Conservation (phyloP, 2,797 vertebrate genomes). For the Vultur gryphus region DNA sequence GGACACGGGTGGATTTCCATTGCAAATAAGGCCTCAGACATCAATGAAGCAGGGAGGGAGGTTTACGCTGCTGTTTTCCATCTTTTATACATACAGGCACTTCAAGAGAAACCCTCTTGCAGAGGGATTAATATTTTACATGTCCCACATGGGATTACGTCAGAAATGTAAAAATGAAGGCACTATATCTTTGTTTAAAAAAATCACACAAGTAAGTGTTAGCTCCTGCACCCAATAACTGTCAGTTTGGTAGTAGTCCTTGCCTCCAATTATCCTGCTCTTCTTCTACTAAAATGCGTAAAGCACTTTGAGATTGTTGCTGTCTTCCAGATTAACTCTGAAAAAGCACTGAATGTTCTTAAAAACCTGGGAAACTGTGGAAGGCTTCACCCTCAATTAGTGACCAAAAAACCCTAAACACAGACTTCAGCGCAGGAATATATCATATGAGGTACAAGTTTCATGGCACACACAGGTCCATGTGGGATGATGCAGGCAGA, state of each 20-base stretch:
- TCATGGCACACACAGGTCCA: not conserved
- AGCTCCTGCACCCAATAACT: not conserved
- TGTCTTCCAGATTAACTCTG: not conserved
- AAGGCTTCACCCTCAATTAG: not conserved
- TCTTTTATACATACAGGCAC: not conserved
- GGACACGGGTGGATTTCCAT: conserved; percentile 23
- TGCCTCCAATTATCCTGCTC: not conserved
- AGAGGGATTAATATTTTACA: conserved; percentile 27
- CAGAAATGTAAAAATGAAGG: conserved; percentile 5
- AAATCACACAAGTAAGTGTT: not conserved
- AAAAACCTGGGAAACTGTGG: not conserved
- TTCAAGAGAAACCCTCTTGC: conserved; percentile 42
- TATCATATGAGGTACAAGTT: not conserved
- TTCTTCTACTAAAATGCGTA: not conserved
- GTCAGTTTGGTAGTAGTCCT: not conserved
- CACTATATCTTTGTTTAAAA: not conserved
- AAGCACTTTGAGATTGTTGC: not conserved
- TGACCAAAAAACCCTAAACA: not conserved
- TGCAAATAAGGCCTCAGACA: conserved; percentile 31
- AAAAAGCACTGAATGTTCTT: not conserved
- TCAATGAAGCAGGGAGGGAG: not conserved
- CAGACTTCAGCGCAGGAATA: not conserved
- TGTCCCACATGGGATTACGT: not conserved
- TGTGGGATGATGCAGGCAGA: not conserved
- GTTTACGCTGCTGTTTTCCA: not conserved